phyloP scores from a whole-genome alignment of 2,888 invertebrate genomes.

The Hypsopygia costalis region DNA sequence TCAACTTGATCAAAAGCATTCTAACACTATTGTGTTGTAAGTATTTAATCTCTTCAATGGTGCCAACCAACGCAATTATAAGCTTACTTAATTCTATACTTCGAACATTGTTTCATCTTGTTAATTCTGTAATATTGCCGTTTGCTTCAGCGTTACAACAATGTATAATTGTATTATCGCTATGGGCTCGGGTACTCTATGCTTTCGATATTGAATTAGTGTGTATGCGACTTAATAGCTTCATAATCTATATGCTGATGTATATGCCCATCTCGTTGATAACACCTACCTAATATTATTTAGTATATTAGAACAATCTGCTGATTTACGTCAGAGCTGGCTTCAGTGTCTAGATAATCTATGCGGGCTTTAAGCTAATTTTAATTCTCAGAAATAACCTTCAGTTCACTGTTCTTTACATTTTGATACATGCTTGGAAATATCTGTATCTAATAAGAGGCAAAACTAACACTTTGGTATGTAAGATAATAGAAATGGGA shows the following conservation, averaged over 20 bases:
- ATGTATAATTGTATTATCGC: slow-evolving; percentile 66
- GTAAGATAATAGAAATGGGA: slow-evolving; percentile 9
- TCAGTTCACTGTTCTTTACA: slow-evolving; percentile 35
- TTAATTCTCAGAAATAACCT: slow-evolving; percentile 54
- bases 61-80: slow-evolving; percentile 65
- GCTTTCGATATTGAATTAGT: slow-evolving; percentile 79
- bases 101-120: slow-evolving; percentile 70
- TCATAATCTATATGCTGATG: slow-evolving; percentile 78
- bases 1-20: slow-evolving; percentile 50
- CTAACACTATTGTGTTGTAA: slow-evolving; percentile 73
- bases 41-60: slow-evolving; percentile 67
- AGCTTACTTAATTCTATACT: slow-evolving; percentile 70
- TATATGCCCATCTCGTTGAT: slow-evolving; percentile 75
- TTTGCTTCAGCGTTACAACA: slow-evolving; percentile 78
- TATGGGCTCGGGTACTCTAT: slow-evolving; percentile 80
- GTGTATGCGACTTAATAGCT: slow-evolving; percentile 79
- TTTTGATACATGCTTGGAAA: slow-evolving; percentile 39
- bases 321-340: slow-evolving; percentile 75
- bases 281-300: slow-evolving; percentile 67
- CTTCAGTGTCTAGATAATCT: slow-evolving; percentile 79
- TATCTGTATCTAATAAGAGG: slow-evolving; percentile 30
- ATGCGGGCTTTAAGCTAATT: slow-evolving; percentile 78
- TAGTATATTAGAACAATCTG: slow-evolving; percentile 75
- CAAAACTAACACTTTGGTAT: slow-evolving; percentile 13
- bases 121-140: slow-evolving; percentile 74